A percentile compares a stretch with the other conserved stretches of the same genome.
Conservation (phyloP, 2,888 invertebrate genomes). For the Linyphia triangularis region DNA sequence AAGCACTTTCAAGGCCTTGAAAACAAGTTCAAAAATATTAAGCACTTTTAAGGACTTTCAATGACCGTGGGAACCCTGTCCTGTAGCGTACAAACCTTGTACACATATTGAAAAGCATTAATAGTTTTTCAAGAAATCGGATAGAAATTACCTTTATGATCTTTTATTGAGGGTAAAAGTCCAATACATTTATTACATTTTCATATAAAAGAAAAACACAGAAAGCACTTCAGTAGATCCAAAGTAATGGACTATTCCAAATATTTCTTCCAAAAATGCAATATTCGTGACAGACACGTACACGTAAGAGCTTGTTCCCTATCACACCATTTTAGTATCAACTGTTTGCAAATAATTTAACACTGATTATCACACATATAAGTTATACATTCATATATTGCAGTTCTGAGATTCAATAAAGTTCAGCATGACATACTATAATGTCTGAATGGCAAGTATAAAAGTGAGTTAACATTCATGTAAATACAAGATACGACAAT, state of each 20-base stretch:
- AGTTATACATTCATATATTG: not conserved
- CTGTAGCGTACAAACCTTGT: no score
- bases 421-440: not conserved
- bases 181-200: not conserved
- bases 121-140: no score
- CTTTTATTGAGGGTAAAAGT: not conserved
- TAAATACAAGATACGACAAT: not conserved
- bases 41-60: no score
- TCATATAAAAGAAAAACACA: not conserved
- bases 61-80: no score
- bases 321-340: not conserved
- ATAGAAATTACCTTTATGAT: no score
- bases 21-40: no score
- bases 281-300: not conserved
- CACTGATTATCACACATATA: not conserved
- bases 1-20: no score
- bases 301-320: slow-evolving; percentile 3
- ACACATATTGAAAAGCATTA: no score
- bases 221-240: not conserved
- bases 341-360: not conserved
- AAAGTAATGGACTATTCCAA: not conserved
- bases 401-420: not conserved
- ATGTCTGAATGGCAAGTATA: no score
- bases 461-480: not conserved
- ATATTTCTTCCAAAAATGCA: not conserved